Evolutionary conservation across 1,140 invertebrate genomes (phyloP).

Genomic region (Orussus abietinus): DNA sequence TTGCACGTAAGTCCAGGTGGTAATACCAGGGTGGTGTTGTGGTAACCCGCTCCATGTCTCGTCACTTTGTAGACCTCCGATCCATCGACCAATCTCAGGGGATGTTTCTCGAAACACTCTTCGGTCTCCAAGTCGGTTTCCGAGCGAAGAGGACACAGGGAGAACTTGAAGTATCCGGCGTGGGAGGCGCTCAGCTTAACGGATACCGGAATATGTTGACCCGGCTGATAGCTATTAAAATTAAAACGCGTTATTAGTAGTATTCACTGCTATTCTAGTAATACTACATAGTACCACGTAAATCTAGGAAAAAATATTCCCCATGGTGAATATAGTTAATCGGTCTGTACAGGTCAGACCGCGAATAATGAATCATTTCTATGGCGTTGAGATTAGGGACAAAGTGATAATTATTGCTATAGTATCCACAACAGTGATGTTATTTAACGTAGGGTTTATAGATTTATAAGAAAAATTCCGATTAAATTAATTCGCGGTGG

Average conservation of each 20-base stretch:
- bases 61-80: slow-evolving; percentile 23
- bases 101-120: slow-evolving; percentile 60
- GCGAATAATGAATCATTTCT: too few species aligned
- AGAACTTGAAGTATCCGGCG: slow-evolving; percentile 59
- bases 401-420: not conserved
- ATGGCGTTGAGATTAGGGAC: not conserved
- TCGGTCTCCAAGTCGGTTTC: slow-evolving; percentile 55
- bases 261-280: slow-evolving; percentile 3
- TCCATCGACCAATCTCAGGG: slow-evolving; percentile 55
- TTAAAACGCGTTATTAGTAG: not conserved
- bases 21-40: slow-evolving; percentile 38
- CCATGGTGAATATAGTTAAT: slow-evolving; percentile 1
- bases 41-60: slow-evolving; percentile 11
- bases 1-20: slow-evolving; percentile 59
- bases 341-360: slow-evolving; percentile 8
- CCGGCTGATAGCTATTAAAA: slow-evolving; percentile 55
- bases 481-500: too few species aligned
- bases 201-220: slow-evolving; percentile 61
- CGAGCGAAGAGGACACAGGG: slow-evolving; percentile 54
- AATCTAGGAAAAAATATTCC: slow-evolving; percentile 2
- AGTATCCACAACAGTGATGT: too few species aligned
- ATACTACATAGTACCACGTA: slow-evolving; percentile 1
- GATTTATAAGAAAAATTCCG: too few species aligned
- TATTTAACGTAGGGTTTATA: too few species aligned
- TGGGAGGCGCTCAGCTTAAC: slow-evolving; percentile 72